Conservation (phyloP, 2,113 vertebrate genomes). For the Gallinago media region DNA sequence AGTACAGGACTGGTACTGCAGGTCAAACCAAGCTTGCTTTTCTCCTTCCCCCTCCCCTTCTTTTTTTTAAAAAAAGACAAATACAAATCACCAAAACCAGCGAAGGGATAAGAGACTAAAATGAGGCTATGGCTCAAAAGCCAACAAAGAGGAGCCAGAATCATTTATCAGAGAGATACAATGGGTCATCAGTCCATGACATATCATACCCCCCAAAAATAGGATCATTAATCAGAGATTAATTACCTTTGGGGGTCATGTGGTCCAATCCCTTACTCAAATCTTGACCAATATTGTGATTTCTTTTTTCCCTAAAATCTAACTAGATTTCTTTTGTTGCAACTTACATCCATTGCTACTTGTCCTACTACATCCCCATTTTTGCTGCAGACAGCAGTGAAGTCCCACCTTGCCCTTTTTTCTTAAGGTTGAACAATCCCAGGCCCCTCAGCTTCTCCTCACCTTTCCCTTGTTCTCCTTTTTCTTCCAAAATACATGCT, state of each 20-base stretch:
- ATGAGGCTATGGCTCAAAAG: not conserved
- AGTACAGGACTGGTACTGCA: not conserved
- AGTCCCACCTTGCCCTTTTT: not conserved
- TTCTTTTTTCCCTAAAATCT: not conserved
- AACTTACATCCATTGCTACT: not conserved
- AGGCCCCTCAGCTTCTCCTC: not conserved
- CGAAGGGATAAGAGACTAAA: not conserved
- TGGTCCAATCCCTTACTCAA: not conserved
- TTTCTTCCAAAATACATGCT: not conserved
- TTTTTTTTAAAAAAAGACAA: not conserved
- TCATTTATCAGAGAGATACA: not conserved
- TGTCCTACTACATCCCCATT: not conserved
- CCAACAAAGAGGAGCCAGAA: not conserved
- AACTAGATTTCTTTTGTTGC: not conserved
- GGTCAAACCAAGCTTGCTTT: not conserved
- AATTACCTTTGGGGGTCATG: not conserved
- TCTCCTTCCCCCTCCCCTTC: too few species aligned
- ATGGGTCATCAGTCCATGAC: not conserved
- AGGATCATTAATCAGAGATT: not conserved
- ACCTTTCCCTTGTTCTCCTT: not conserved
- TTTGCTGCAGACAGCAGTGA: not conserved
- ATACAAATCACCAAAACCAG: not conserved
- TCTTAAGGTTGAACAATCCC: not conserved
- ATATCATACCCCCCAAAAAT: not conserved
- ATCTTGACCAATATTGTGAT: fast-evolving